Evolutionary conservation across 2,113 vertebrate genomes (phyloP).

Genomic region (Scalopus aquaticus): DNA sequence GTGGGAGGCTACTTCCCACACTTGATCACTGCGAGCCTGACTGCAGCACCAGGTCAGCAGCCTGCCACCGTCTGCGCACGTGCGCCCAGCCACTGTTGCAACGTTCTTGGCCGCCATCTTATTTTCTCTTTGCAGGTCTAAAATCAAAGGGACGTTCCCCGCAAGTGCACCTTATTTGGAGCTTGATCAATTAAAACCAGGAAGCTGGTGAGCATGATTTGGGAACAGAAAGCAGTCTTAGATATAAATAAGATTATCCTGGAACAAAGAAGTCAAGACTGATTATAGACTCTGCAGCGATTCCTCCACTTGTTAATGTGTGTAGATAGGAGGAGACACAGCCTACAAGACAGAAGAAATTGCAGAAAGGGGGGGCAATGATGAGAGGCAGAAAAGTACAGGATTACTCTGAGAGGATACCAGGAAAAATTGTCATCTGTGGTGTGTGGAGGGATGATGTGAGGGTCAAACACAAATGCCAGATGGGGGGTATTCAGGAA

Average conservation of each 20-base stretch:
- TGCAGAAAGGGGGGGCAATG: background rate
- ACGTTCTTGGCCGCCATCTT: background rate
- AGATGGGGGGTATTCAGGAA: background rate
- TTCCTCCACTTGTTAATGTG: background rate
- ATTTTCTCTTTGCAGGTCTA: rapidly evolving
- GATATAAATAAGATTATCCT: too few relatives aligned
- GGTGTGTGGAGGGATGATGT: rapidly evolving
- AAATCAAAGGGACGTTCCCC: background rate
- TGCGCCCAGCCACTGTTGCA: rapidly evolving
- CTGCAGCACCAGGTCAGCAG: background rate
- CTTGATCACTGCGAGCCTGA: background rate
- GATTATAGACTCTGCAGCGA: rapidly evolving
- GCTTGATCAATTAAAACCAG: background rate
- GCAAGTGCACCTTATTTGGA: background rate
- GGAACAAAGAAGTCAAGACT: background rate
- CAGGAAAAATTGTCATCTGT: background rate
- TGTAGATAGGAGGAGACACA: rapidly evolving
- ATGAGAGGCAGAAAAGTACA: background rate
- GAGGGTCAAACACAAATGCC: background rate
- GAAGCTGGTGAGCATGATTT: background rate
- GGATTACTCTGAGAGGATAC: rapidly evolving
- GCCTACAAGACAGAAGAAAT: background rate
- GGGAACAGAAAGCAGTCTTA: background rate
- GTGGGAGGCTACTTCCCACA: background rate
- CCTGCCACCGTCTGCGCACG: too few relatives aligned